Evolutionary conservation across 2,113 vertebrate genomes (phyloP).

Genomic region (Amazona vittata): DNA sequence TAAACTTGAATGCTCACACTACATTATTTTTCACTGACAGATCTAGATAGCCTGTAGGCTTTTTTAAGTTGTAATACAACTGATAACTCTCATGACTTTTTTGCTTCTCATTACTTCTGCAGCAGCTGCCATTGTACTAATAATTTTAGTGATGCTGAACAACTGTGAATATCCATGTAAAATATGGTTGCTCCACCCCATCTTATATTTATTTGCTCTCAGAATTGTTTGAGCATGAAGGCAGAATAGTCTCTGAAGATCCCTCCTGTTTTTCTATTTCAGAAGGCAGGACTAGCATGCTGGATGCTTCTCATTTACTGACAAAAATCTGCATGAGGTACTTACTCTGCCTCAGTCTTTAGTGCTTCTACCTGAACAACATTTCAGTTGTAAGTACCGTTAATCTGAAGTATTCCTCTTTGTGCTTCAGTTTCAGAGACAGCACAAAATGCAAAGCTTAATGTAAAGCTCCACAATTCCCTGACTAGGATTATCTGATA

Average conservation of each 20-base stretch:
- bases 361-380: background rate
- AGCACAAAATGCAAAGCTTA: background rate
- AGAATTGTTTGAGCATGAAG: slow-evolving; percentile 10
- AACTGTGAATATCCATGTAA: slow-evolving; percentile 17
- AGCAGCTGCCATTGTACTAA: slow-evolving; percentile 3
- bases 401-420: background rate
- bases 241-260: slow-evolving; percentile 16
- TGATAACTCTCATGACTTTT: background rate
- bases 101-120: slow-evolving; percentile 7
- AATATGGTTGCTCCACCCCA: slow-evolving; percentile 12
- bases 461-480: background rate
- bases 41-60: background rate
- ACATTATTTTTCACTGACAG: background rate
- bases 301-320: background rate
- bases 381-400: background rate
- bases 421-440: background rate
- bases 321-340: background rate
- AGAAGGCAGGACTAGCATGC: background rate
- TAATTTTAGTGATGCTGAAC: slow-evolving; percentile 26
- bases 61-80: background rate
- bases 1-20: background rate
- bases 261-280: background rate
- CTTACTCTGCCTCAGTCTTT: background rate
- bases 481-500: background rate
- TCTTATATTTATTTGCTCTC: slow-evolving; percentile 39